A percentile compares a stretch with the other conserved stretches of the same genome.
These are phyloP conservation scores for Platysternon megacephalum DNA, from an alignment of 2,113 vertebrate genomes.

Conservation along the genomic window DNA sequence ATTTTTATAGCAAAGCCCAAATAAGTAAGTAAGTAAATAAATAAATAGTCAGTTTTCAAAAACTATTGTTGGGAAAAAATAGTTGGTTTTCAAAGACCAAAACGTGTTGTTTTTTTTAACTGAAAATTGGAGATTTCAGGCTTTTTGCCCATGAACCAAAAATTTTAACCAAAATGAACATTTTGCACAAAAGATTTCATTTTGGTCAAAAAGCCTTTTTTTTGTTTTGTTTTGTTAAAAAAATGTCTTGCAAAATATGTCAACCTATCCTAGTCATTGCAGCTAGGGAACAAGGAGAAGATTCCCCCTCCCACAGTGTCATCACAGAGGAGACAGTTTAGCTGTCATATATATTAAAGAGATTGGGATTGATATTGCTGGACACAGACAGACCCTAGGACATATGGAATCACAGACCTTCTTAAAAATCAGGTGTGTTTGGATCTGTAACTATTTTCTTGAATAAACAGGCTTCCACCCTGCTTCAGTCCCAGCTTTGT, in stretches of 20 bases:
- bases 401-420: not conserved
- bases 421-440: not conserved
- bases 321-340: not conserved
- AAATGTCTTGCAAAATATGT: not conserved
- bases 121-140: not conserved
- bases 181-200: not conserved
- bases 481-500: not conserved
- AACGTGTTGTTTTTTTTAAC: not conserved
- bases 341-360: not conserved
- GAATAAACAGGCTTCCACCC: not conserved
- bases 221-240: not conserved
- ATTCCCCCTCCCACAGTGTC: not conserved
- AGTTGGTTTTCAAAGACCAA: not conserved
- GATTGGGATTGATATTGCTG: not conserved
- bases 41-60: not conserved
- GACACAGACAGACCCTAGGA: not conserved
- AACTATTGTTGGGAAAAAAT: not conserved
- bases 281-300: not conserved
- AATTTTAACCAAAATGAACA: not conserved
- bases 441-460: not conserved
- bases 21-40: not conserved
- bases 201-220: not conserved
- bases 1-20: not conserved
- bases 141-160: not conserved
- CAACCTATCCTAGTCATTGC: not conserved